Percentiles rank a stretch among this genome's conserved stretches.
phyloP scores from a whole-genome alignment of 2,888 invertebrate species.

The Phanerotoma sp. region DNA sequence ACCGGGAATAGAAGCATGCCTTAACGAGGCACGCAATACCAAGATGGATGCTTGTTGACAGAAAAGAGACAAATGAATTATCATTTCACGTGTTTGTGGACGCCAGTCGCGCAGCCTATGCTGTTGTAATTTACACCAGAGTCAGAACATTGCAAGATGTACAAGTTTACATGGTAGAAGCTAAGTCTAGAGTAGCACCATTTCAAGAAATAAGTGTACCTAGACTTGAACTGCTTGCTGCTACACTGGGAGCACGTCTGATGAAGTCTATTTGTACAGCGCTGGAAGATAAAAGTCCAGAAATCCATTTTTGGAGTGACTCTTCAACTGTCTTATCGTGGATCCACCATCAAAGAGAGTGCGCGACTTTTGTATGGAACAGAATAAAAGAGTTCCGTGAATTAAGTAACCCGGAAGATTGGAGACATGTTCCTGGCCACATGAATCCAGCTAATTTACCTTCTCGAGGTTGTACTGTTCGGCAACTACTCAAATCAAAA shows the following conservation, averaged over 20 bases:
- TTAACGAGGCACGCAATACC: no score
- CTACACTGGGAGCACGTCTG: conserved; percentile 37
- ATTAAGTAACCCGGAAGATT: conserved; percentile 26
- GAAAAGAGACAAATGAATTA: no score
- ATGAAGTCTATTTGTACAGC: conserved; percentile 19
- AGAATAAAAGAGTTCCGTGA: conserved; percentile 39
- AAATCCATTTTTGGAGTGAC: conserved; percentile 40
- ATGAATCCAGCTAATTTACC: conserved; percentile 45
- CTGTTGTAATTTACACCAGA: no score
- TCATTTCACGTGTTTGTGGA: no score
- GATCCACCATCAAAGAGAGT: conserved; percentile 35
- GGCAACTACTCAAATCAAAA: conserved; percentile 35
- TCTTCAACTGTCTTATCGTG: conserved; percentile 39
- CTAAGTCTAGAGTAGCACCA: no score
- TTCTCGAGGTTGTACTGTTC: conserved; percentile 41
- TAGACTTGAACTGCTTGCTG: conserved; percentile 41
- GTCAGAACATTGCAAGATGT: no score
- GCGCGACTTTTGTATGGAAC: conserved; percentile 41
- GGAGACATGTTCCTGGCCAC: conserved; percentile 43
- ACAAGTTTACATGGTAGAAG: no score
- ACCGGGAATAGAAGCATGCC: no score
- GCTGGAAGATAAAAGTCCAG: conserved; percentile 18
- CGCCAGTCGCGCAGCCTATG: no score
- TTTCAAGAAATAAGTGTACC: no score
- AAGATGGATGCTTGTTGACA: no score